Evolutionary conservation across 2,888 invertebrate species (phyloP).

Genomic region (Conomelus anceps): DNA sequence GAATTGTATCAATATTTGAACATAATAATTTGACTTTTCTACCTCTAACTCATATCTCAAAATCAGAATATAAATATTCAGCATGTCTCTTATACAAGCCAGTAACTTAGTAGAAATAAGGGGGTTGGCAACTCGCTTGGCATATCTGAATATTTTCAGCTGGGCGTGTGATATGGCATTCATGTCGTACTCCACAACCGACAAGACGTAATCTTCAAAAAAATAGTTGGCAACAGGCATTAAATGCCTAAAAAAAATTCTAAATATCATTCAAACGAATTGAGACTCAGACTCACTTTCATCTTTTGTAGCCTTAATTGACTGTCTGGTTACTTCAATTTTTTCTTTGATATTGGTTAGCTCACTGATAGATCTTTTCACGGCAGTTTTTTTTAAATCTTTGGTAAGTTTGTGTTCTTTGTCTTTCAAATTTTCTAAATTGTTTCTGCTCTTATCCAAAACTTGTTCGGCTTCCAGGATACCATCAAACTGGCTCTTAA

Average conservation of each 20-base stretch:
- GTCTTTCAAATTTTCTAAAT: constrained; percentile 42
- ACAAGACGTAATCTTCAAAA: too few relatives aligned
- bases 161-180: too few relatives aligned
- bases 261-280: not conserved
- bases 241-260: too few relatives aligned
- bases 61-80: too few relatives aligned
- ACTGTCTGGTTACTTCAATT: constrained; percentile 44
- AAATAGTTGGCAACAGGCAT: not conserved
- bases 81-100: too few relatives aligned
- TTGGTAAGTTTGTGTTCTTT: constrained; percentile 43
- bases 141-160: too few relatives aligned
- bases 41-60: too few relatives aligned
- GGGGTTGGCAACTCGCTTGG: too few relatives aligned
- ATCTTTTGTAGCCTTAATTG: constrained; percentile 44
- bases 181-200: too few relatives aligned
- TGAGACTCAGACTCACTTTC: constrained; percentile 41
- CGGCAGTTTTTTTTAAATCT: constrained; percentile 43
- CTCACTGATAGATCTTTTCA: constrained; percentile 43
- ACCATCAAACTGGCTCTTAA: constrained; percentile 45
- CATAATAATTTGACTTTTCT: too few relatives aligned
- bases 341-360: constrained; percentile 43
- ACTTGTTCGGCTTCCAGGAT: constrained; percentile 46
- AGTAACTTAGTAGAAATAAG: too few relatives aligned
- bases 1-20: too few relatives aligned
- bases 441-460: constrained; percentile 43